Conservation (phyloP, 2,888 invertebrate genomes). For the Atrina japonica region DNA sequence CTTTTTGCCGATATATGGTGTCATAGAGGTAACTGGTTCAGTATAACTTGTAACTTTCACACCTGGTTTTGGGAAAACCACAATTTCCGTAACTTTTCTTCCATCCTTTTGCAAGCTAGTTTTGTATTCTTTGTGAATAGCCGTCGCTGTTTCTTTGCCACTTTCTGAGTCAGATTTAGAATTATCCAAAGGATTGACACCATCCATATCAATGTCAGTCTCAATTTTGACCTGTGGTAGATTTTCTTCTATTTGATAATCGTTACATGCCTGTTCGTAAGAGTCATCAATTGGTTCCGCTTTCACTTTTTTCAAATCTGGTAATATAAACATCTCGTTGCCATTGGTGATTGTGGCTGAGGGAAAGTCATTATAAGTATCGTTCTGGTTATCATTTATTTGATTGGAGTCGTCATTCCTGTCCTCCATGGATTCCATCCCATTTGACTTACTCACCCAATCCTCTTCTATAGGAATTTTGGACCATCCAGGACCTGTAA, state of each 20-base stretch:
- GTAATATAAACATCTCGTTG: constrained; percentile 58
- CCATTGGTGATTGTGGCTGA: constrained; percentile 51
- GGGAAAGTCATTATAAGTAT: constrained; percentile 35
- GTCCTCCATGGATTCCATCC: constrained; percentile 14
- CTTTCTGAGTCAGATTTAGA: no score
- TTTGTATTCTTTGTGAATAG: constrained; percentile 29
- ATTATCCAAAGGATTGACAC: no score
- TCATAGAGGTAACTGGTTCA: constrained; percentile 16
- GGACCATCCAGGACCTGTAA: no score
- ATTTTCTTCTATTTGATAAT: no score
- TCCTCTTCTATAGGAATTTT: no score
- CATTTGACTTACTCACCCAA: neutral
- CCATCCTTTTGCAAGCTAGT: constrained; percentile 39
- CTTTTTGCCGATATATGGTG: constrained; percentile 4
- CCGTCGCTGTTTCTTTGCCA: constrained; percentile 25
- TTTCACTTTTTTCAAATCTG: constrained; percentile 26
- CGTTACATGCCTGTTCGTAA: no score
- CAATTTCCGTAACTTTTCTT: constrained; percentile 22
- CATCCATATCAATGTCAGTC: no score
- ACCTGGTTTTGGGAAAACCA: constrained; percentile 26
- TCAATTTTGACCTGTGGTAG: no score
- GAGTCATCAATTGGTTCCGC: constrained; percentile 5
- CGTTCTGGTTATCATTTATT: constrained; percentile 16
- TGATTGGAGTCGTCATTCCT: neutral
- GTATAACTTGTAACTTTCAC: constrained; percentile 23